phyloP scores from a whole-genome alignment of 1,140 invertebrate genomes.

The Anthonomus grandis region DNA sequence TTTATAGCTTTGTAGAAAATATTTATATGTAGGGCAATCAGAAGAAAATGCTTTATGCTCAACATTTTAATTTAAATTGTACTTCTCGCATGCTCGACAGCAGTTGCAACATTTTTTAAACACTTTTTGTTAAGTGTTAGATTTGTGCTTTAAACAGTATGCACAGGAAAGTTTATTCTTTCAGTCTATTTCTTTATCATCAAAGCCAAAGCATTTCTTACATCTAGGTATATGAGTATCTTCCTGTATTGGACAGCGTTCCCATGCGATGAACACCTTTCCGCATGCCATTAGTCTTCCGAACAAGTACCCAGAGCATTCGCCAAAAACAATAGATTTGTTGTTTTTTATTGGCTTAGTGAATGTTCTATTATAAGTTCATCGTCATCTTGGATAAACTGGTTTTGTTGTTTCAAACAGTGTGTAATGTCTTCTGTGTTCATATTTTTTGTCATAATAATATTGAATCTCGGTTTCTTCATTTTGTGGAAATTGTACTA shows the following conservation, averaged over 20 bases:
- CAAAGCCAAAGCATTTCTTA: not conserved
- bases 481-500: slow-evolving; percentile 1
- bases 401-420: too few relatives aligned
- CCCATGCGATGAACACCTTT: not conserved
- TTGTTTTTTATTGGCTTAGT: not conserved
- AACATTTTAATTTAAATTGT: not conserved
- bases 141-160: not conserved
- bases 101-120: too few relatives aligned
- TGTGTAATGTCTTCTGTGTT: too few relatives aligned
- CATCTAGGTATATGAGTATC: not conserved
- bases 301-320: too few relatives aligned
- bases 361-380: not conserved
- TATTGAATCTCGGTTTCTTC: not conserved
- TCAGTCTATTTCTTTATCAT: too few relatives aligned
- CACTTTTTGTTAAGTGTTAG: not conserved
- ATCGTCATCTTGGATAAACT: not conserved
- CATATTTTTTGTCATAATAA: too few relatives aligned
- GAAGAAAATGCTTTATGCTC: too few relatives aligned
- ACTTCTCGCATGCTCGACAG: not conserved
- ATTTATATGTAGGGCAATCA: too few relatives aligned
- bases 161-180: too few relatives aligned
- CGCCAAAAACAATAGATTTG: too few relatives aligned
- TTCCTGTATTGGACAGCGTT: not conserved
- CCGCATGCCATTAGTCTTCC: not conserved
- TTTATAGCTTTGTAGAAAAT: too few relatives aligned